These are phyloP conservation scores for Lasiurus cinereus DNA, from an alignment of 2,113 vertebrate genomes.

Conservation along the genomic window DNA sequence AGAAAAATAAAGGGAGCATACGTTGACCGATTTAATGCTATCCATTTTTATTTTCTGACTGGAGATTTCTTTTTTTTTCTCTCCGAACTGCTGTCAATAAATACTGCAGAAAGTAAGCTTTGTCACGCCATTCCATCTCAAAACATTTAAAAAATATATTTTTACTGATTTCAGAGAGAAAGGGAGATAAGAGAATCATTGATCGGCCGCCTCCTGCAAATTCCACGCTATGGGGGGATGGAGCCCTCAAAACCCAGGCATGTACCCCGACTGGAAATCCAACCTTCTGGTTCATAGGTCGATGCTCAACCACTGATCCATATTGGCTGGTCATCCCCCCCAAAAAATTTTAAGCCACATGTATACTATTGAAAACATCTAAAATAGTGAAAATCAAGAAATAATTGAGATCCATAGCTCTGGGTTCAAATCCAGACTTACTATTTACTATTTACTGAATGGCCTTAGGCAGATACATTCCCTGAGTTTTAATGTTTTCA, in stretches of 20 bases:
- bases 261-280: no score
- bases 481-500: neutral
- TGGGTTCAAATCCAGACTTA: neutral
- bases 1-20: conserved; percentile 22
- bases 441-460: neutral
- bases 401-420: neutral
- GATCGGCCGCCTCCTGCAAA: no score
- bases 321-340: no score
- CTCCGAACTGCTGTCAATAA: neutral
- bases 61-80: neutral
- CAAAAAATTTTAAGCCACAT: neutral
- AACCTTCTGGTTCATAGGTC: no score
- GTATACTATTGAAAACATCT: neutral
- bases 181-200: no score
- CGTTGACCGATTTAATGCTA: neutral
- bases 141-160: neutral
- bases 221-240: no score
- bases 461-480: neutral
- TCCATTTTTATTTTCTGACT: neutral
- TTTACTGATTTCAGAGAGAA: no score
- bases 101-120: neutral
- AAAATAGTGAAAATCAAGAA: neutral
- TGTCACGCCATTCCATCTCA: neutral
- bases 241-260: no score
- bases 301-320: no score